These are phyloP conservation scores for Rallus crepitans DNA, from an alignment of 2,797 vertebrate species.

Conservation along the genomic window DNA sequence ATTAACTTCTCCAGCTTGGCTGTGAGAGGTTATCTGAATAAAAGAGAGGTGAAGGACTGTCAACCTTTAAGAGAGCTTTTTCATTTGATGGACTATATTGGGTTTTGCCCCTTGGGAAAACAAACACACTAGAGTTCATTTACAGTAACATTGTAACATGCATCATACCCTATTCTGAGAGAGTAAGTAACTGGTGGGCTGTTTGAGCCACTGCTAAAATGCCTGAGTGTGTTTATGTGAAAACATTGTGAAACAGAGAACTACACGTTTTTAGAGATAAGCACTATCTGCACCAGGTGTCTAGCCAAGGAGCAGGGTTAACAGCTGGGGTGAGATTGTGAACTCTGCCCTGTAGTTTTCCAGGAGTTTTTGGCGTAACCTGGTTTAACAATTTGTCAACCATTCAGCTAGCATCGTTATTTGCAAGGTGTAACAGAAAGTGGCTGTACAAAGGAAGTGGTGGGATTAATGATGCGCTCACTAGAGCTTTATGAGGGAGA, in stretches of 20 bases:
- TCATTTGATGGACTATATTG: background rate
- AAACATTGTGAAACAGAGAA: slow-evolving; percentile 16
- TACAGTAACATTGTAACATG: background rate
- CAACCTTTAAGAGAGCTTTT: background rate
- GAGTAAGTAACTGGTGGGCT: background rate
- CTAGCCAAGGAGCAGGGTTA: background rate
- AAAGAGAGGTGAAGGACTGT: background rate
- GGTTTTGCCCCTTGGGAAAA: background rate
- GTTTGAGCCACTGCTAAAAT: background rate
- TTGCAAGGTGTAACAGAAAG: background rate
- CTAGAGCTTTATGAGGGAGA: background rate
- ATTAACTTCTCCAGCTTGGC: background rate
- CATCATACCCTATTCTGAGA: background rate
- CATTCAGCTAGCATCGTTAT: background rate
- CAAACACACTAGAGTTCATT: background rate
- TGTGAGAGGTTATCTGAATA: background rate
- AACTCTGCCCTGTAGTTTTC: background rate
- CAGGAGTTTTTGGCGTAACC: background rate
- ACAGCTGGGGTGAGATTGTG: background rate
- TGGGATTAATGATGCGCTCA: background rate
- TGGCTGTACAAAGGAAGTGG: background rate
- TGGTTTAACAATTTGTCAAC: background rate
- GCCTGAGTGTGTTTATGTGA: background rate
- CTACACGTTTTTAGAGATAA: background rate
- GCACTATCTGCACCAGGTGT: background rate